Conservation (phyloP, 2,797 vertebrate species). For the Anguilla anguilla region DNA sequence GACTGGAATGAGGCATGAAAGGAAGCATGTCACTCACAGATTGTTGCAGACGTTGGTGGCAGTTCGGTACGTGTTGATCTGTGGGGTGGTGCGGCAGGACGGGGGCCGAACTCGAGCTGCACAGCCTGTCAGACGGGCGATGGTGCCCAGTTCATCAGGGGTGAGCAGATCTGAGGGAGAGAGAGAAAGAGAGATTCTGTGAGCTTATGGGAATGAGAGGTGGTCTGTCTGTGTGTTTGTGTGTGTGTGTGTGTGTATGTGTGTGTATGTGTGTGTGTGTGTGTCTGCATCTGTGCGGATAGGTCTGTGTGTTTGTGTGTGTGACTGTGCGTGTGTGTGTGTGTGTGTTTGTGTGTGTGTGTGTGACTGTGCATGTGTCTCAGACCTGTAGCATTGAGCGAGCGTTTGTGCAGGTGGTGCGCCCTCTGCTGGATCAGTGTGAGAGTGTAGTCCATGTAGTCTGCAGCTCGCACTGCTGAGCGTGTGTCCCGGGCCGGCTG, state of each 20-base stretch:
- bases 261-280: neutral
- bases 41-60: slow-evolving; percentile 86
- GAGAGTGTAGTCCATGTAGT: slow-evolving; percentile 81
- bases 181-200: slow-evolving; percentile 9
- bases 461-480: slow-evolving; percentile 73
- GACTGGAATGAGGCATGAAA: no score
- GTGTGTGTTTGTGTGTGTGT: slow-evolving; percentile 14
- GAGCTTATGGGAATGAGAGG: neutral
- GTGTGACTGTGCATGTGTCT: neutral
- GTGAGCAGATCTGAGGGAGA: slow-evolving; percentile 76
- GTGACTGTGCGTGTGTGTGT: neutral
- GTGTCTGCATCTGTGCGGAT: neutral
- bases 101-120: slow-evolving; percentile 58
- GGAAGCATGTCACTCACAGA: slow-evolving; percentile 63
- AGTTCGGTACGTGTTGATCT: slow-evolving; percentile 73
- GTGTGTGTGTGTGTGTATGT: neutral
- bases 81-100: slow-evolving; percentile 50
- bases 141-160: slow-evolving; percentile 62
- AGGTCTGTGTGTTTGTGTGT: neutral
- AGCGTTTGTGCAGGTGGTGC: slow-evolving; percentile 63
- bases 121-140: slow-evolving; percentile 77
- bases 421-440: slow-evolving; percentile 76
- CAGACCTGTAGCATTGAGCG: slow-evolving; percentile 83
- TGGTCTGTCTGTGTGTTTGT: neutral
- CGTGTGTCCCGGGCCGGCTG: slow-evolving; percentile 77